Evolutionary conservation across 2,797 vertebrate species (phyloP), one percentile per base, ranked within the genome.

Genomic region (Zalophus californianus): DNA sequence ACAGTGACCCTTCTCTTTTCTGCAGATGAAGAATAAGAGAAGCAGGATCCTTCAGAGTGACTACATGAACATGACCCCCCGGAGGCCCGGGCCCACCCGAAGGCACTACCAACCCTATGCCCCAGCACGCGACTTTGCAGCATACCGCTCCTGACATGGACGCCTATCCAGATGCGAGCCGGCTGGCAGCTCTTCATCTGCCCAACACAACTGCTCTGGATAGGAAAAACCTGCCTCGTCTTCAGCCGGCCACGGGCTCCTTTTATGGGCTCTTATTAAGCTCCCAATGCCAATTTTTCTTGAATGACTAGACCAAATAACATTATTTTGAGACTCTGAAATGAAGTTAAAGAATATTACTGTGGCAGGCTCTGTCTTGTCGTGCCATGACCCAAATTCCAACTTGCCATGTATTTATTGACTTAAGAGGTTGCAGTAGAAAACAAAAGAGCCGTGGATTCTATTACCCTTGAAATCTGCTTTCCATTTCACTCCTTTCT

Each of bases 1-100:
- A 56, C 58, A 66, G 18, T 85, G 79, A 87, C 38, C 23, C 27
- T 72, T 94, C 54, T 93, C 66, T 97, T 91, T 94, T 83, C 50
- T 88, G 77, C 97, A 99, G 99, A 95, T 96, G 48, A 99, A 98
- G 90, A 98, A 44, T 84, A 99, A 96, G 86, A 99, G 86, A 90
- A 98, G 21, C 7, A 94, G 92, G 32, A 98, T 98, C 82, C 98
- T 98, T 90, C 99, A 98, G 86, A 99, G 98, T 0, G 99, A 99
- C 97, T 99, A 99, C 97, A 99, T 99, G 98, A 99, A 99, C 96
- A 99, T 99, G 98, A 99, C 98, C 0, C 98, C 98, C 5, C 98
- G 98, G 91, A 98, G 98, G 20, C 98, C 97, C 0, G 95, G 98
- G 72, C 98, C 98, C 41, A 98, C 98, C 38, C 99, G 98, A 64